Conservation (phyloP, 2,888 invertebrate genomes). For the Minunthozetes semirufus region DNA sequence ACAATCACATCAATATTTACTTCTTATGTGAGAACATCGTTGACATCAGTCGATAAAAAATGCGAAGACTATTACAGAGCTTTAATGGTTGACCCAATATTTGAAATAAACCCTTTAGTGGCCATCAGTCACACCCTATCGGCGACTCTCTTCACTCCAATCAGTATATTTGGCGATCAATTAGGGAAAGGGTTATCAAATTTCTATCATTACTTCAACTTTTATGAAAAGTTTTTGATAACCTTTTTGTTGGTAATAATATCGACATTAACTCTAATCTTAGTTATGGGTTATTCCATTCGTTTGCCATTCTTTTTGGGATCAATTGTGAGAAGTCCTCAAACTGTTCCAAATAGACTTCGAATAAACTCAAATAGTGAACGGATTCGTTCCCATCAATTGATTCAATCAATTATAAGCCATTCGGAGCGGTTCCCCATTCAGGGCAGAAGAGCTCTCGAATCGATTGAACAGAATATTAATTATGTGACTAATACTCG, state of each 20-base stretch:
- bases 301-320: background rate
- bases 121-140: conserved; percentile 1
- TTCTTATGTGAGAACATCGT: background rate
- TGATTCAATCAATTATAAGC: background rate
- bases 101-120: background rate
- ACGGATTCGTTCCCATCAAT: background rate
- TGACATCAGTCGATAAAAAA: conserved; percentile 2
- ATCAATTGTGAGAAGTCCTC: background rate
- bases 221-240: background rate
- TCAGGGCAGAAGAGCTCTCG: background rate
- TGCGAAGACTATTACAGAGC: conserved; percentile 17
- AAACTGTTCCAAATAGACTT: background rate
- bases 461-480: background rate
- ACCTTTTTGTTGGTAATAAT: background rate
- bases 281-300: background rate
- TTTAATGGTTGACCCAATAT: conserved; percentile 1
- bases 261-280: background rate
- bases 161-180: background rate
- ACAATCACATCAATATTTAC: background rate
- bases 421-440: background rate
- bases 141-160: background rate
- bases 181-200: conserved; percentile 23
- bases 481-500: background rate
- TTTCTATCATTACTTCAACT: background rate
- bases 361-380: background rate